Percentiles rank a stretch among this genome's conserved stretches.
These are phyloP conservation scores for Macrochelys suwanniensis DNA, from an alignment of 2,797 vertebrate genomes.

Conservation along the genomic window DNA sequence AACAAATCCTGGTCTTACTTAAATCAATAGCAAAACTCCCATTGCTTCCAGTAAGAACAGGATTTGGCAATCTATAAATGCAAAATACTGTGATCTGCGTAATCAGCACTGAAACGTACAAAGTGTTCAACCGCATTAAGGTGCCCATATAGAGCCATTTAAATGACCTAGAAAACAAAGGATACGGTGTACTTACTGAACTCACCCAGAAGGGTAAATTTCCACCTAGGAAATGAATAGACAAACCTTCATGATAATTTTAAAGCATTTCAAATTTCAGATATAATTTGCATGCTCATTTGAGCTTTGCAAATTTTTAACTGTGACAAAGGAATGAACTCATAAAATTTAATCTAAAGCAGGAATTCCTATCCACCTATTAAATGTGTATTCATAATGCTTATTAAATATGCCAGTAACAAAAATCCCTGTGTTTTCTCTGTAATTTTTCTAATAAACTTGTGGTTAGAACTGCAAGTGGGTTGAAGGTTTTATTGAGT, in stretches of 20 bases:
- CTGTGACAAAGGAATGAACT: background rate
- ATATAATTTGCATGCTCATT: background rate
- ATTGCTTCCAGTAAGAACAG: background rate
- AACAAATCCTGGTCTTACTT: background rate
- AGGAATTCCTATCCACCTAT: background rate
- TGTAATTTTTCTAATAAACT: background rate
- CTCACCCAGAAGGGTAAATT: background rate
- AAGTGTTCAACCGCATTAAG: background rate
- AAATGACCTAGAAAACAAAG: background rate
- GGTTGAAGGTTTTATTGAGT: background rate
- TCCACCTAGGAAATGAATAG: background rate
- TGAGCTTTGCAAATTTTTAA: background rate
- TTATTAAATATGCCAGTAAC: rapidly evolving
- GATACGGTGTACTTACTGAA: background rate
- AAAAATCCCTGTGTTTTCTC: background rate
- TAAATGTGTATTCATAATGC: background rate
- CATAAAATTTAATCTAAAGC: background rate
- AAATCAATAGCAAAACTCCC: background rate
- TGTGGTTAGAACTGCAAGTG: background rate
- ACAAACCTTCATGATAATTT: background rate
- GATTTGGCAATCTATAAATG: too few species aligned
- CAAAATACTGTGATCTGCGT: background rate
- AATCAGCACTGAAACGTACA: background rate
- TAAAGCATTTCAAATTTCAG: background rate
- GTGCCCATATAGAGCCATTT: rapidly evolving